Base-by-base conservation (phyloP, 2,113 vertebrate species). In the Pterophyllum scalare region DNA sequence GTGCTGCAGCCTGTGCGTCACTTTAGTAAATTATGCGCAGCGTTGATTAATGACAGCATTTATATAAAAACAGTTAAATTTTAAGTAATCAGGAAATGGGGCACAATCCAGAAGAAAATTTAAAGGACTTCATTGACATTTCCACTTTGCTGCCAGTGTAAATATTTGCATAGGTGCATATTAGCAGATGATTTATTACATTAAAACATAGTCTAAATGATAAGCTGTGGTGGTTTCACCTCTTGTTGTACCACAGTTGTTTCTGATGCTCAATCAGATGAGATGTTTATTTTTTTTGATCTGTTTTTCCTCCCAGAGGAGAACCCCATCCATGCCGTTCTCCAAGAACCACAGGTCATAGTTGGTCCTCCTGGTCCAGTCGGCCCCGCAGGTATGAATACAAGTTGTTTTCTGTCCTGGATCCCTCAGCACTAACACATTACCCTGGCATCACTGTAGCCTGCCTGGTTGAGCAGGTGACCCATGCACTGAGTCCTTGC, bases 341-440 rank as follows among this genome's bases (percentile, higher is more conserved):
- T 65, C 3, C 28, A 84, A 38, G 46, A 56, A 43, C 75, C 88
- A 60, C 74, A 20, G 57, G 49, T 80, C 3, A 2, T 82, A 20
- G 61, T 85, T 78, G 97, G 97, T 4, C 96, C 96, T 17, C 93
- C 95, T 4, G 97, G 97, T 15, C 91, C 93, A 57, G 31, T 75
- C 1, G 95, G 95, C 12, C 91, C 90, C 40, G 64, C 91, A 90
- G 95, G 95, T 95, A 91, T 11, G 74, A 86, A 65, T 62, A 22
- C n/a, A n/a, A 57, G 3, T 31, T 17, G 3, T 26, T 84, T 75
- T 11, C 7, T 82, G 13, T 28, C 9, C 31, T 17, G 6, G 40
- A 11, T 58, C 8, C 35, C 22, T 74, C 17, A n/a, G 72, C 54
- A 59, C 57, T 64, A 54, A 65, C 17, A 13, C 15, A 24, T 54